Evolutionary conservation across 2,888 invertebrate species (phyloP).

Genomic region (Mesoligia furuncula): DNA sequence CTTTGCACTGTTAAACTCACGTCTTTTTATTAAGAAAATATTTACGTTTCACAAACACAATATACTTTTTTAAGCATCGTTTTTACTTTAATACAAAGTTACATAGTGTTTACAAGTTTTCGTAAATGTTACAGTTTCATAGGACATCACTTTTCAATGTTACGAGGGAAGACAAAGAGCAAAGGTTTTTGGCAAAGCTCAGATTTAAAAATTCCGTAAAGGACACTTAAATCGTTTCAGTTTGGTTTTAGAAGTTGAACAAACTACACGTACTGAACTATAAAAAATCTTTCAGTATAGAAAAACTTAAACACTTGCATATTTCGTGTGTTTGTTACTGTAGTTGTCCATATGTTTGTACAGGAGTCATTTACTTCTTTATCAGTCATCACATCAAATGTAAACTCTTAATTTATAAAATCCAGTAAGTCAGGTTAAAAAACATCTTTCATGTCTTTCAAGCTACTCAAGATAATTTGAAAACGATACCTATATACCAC

Average conservation of each 20-base stretch:
- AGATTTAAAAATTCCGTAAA: not conserved
- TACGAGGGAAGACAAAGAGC: not conserved
- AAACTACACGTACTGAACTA: not conserved
- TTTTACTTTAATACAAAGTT: not conserved
- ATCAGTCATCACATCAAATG: not conserved
- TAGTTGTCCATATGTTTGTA: not conserved
- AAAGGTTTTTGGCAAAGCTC: not conserved
- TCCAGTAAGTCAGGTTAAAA: too few relatives aligned
- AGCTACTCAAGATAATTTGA: slow-evolving; percentile 17
- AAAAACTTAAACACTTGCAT: too few relatives aligned
- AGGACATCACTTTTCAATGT: not conserved
- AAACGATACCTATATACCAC: slow-evolving; percentile 24
- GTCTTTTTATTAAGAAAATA: not conserved
- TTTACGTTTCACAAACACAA: not conserved
- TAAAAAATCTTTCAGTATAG: not conserved
- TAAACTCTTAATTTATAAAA: not conserved
- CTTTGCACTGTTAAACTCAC: slow-evolving; percentile 40
- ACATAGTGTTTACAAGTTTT: not conserved
- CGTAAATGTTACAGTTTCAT: not conserved
- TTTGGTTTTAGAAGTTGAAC: too few relatives aligned
- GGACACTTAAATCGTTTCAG: too few relatives aligned
- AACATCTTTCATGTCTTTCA: not conserved
- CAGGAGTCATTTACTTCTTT: not conserved
- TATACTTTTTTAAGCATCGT: not conserved
- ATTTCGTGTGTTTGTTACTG: not conserved